phyloP scores from a whole-genome alignment of 1,140 invertebrate species.

The Lethrus apterus region DNA sequence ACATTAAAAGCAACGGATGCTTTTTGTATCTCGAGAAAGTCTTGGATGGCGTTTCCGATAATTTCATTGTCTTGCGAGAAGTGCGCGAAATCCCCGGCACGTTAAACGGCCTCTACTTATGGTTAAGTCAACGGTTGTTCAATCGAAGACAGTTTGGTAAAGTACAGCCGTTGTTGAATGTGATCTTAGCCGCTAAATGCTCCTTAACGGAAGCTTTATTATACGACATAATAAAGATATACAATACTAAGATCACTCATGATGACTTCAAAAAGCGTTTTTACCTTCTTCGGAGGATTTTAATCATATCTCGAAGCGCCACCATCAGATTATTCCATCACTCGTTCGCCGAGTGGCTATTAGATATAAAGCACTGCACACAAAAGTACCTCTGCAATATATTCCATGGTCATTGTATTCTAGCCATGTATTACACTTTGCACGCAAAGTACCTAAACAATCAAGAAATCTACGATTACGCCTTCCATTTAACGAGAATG shows the following conservation, averaged over 20 bases:
- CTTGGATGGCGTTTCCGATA: slow-evolving; percentile 85
- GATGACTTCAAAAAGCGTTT: slow-evolving; percentile 82
- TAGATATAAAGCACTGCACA: slow-evolving; percentile 95
- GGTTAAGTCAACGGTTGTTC: slow-evolving; percentile 89
- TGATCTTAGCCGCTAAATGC: slow-evolving; percentile 77
- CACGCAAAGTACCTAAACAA: slow-evolving; percentile 38
- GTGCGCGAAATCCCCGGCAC: slow-evolving; percentile 90
- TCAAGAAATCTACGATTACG: slow-evolving; percentile 50
- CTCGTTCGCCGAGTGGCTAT: slow-evolving; percentile 88
- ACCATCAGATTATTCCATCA: slow-evolving; percentile 77
- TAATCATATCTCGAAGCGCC: slow-evolving; percentile 53
- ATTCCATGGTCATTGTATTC: slow-evolving; percentile 79
- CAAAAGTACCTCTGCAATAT: slow-evolving; percentile 87
- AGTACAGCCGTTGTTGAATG: slow-evolving; percentile 77
- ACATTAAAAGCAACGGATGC: slow-evolving; percentile 95
- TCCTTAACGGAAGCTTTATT: slow-evolving; percentile 75
- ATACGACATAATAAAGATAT: slow-evolving; percentile 72
- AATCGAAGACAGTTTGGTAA: slow-evolving; percentile 82
- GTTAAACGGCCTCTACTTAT: slow-evolving; percentile 88
- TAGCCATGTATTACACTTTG: slow-evolving; percentile 69
- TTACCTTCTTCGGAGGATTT: slow-evolving; percentile 68
- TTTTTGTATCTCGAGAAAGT: slow-evolving; percentile 91
- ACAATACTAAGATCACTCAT: slow-evolving; percentile 67
- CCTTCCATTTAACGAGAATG: slow-evolving; percentile 48
- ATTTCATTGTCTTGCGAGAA: slow-evolving; percentile 80